Evolutionary conservation across 1,140 invertebrate genomes (phyloP).

Genomic region (Drosophila punjabiensis): DNA sequence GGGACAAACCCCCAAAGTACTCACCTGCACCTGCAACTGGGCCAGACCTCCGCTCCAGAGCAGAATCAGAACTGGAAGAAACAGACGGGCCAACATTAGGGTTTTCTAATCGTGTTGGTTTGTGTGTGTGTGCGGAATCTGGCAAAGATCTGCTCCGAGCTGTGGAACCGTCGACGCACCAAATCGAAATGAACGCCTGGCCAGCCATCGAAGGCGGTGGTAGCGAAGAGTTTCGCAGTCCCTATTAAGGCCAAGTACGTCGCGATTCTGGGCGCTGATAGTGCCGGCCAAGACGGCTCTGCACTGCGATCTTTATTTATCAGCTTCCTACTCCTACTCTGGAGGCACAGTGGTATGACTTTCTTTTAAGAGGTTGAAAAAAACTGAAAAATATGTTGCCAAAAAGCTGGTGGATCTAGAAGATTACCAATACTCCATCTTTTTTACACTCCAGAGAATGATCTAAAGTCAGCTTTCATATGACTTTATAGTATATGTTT

Average conservation of each 20-base stretch:
- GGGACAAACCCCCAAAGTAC: neutral
- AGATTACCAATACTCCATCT: too few species aligned
- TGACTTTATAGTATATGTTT: too few species aligned
- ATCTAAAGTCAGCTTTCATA: too few species aligned
- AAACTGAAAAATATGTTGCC: too few species aligned
- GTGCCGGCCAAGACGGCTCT: conserved; percentile 58
- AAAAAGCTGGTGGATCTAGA: too few species aligned
- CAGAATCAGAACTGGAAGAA: conserved; percentile 67
- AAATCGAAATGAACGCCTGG: conserved; percentile 72
- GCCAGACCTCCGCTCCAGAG: conserved; percentile 58
- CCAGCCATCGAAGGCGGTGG: conserved; percentile 44
- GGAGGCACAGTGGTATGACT: conserved; percentile 40
- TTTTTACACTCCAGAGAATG: too few species aligned
- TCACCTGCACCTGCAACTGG: conserved; percentile 69
- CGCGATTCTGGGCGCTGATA: conserved; percentile 74
- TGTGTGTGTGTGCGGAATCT: conserved; percentile 16
- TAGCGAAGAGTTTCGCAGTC: conserved; percentile 41
- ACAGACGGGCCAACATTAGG: conserved; percentile 52
- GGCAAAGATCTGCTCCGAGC: conserved; percentile 45
- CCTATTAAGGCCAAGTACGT: conserved; percentile 80
- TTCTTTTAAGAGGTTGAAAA: too few species aligned
- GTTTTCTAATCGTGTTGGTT: conserved; percentile 30
- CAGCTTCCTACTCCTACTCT: conserved; percentile 71
- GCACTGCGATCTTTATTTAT: conserved; percentile 78
- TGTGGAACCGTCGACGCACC: conserved; percentile 58